These are phyloP conservation scores for Tetragnatha montana DNA, from an alignment of 2,888 invertebrate genomes.

Conservation along the genomic window DNA sequence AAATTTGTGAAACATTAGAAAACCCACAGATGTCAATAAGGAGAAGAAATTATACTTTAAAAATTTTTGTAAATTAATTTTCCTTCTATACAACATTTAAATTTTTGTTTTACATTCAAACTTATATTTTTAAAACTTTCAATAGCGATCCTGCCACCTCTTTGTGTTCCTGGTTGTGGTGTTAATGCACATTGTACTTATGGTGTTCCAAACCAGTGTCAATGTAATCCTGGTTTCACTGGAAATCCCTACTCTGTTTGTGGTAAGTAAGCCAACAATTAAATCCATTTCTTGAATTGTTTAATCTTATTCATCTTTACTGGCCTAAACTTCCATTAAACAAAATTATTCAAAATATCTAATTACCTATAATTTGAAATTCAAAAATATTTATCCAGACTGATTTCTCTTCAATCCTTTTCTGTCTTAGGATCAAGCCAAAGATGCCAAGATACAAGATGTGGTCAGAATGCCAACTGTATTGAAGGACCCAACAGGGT, in stretches of 20 bases:
- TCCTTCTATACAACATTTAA: not conserved
- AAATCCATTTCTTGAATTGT: not conserved
- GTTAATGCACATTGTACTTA: conserved; percentile 91
- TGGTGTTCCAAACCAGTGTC: conserved; percentile 85
- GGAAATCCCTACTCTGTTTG: conserved; percentile 93
- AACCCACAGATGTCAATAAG: too few relatives aligned
- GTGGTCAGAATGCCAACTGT: conserved; percentile 88
- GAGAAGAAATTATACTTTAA: too few relatives aligned
- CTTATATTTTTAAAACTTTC: conserved; percentile 72
- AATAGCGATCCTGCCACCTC: conserved; percentile 85
- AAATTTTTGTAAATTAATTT: not conserved
- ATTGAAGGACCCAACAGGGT: conserved; percentile 83
- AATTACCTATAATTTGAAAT: not conserved
- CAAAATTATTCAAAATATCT: not conserved
- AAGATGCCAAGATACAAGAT: conserved; percentile 75
- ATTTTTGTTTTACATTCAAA: not conserved
- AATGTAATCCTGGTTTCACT: conserved; percentile 87
- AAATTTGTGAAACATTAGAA: not conserved
- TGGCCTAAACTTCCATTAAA: not conserved
- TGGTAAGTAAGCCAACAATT: conserved; percentile 73
- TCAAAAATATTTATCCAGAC: not conserved
- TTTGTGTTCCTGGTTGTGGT: conserved; percentile 87
- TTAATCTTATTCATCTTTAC: not conserved
- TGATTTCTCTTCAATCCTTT: not conserved
- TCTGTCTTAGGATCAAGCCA: conserved; percentile 59